A percentile compares a stretch with the other conserved stretches of the same genome.
These are phyloP conservation scores for Toxotes lorentzi DNA, from an alignment of 2,797 vertebrate genomes.

Conservation along the genomic window DNA sequence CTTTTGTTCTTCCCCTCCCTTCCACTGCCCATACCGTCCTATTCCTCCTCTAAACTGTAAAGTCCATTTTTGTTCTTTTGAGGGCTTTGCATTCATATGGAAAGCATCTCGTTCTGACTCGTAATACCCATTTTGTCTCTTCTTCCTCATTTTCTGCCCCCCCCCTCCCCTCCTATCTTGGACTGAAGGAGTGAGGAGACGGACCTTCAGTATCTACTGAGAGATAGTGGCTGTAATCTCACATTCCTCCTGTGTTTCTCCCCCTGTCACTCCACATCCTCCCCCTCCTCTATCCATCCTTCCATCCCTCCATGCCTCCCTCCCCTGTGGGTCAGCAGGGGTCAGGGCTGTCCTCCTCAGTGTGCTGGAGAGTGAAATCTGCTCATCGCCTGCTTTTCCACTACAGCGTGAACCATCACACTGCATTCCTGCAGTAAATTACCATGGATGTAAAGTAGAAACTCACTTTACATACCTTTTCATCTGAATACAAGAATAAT, in stretches of 20 bases:
- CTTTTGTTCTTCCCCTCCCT: conserved; percentile 71
- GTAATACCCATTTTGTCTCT: conserved; percentile 45
- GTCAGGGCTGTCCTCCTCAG: conserved; percentile 72
- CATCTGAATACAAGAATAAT: not conserved
- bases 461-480: not conserved
- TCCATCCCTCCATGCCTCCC: conserved; percentile 53
- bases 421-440: conserved; percentile 3
- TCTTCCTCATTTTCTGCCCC: conserved; percentile 46
- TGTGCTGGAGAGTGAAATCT: conserved; percentile 42
- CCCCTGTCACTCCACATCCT: conserved; percentile 74
- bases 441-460: not conserved
- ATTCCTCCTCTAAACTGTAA: conserved; percentile 53
- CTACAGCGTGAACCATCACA: conserved; percentile 7
- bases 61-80: conserved; percentile 53
- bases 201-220: conserved; percentile 81
- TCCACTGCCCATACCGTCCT: conserved; percentile 33
- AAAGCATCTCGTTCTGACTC: conserved; percentile 56
- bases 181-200: conserved; percentile 82
- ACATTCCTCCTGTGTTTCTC: conserved; percentile 82
- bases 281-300: conserved; percentile 59
- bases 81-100: conserved; percentile 58
- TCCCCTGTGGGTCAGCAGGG: conserved; percentile 67
- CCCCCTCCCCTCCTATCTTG: conserved; percentile 69
- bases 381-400: conserved; percentile 34
- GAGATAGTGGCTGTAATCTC: conserved; percentile 82